Conservation (phyloP, 2,797 vertebrate species). For the Falco columbarius region DNA sequence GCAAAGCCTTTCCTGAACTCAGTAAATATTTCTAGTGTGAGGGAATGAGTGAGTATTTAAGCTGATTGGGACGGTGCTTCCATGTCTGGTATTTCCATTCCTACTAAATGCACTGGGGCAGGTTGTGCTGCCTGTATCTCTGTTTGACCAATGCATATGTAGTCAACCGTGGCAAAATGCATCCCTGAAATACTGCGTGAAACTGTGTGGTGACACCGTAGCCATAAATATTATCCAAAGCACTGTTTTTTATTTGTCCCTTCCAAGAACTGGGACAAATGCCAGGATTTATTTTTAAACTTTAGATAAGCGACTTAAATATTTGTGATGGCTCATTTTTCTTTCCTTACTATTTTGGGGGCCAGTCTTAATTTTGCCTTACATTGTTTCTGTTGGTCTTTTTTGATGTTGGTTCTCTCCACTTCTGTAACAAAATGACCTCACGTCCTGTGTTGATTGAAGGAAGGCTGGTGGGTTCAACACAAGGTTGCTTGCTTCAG, state of each 20-base stretch:
- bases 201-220: neutral
- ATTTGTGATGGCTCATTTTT: constrained; percentile 39
- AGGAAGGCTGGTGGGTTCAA: neutral
- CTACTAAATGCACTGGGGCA: neutral
- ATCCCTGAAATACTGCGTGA: neutral
- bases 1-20: neutral
- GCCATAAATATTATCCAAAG: neutral
- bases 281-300: constrained; percentile 58
- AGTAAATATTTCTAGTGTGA: neutral
- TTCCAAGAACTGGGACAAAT: constrained; percentile 8
- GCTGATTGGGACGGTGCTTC: neutral
- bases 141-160: neutral
- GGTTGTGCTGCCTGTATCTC: neutral
- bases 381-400: neutral
- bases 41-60: neutral
- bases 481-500: neutral
- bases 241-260: neutral
- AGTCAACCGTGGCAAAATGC: neutral
- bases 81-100: neutral
- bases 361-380: neutral
- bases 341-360: constrained; percentile 30
- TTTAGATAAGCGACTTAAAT: constrained; percentile 26
- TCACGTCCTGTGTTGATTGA: neutral
- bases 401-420: neutral
- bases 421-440: neutral